Evolutionary conservation across 2,113 vertebrate species (phyloP), one percentile per base, ranked within the genome.

Genomic region (Arenaria interpres): DNA sequence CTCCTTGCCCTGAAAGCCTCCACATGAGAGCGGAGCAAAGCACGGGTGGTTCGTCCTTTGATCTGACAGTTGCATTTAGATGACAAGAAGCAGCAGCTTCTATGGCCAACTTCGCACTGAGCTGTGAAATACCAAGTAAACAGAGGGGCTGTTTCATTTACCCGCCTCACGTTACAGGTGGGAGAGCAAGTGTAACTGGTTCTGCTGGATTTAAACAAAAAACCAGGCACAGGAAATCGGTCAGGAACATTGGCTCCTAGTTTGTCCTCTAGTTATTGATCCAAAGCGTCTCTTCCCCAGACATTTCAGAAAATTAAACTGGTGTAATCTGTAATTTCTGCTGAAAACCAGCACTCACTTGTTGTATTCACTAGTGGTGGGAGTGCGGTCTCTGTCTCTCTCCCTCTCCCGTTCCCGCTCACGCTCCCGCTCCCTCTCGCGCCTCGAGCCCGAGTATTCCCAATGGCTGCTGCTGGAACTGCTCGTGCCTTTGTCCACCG

Each of bases 281-380:
- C 67, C 56, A 5, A 46, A 43, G 21, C 12, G 22, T 21, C 60
- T 33, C 24, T 4, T 59, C 59, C 51, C 62, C 51, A 69, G 67
- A 23, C 33, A 5, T 1, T 16, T 7, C 82, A 60, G 80, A 45
- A 50, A 39, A 23, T 9, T 28, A 8, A 64, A 9, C 37, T 33
- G 68, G 35, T 9, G 5, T 16, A 5, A 19, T 4, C 22, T 7
- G 0, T 1, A 39, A 13, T 7, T 35, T 50, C 16, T 53, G 39
- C 22, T 0, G 1, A 30, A 32, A 11, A 5, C 7, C 24, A 78
- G 48, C 48, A 92, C 97, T 97, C 85, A 97, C 97, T 92, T 98
- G 95, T 94, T 98, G 90, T 97, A 98, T 64, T 98, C 97, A 12
- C 89, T 97, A 23, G 96, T 97, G 73, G 97, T 94, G 0, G 97